Evolutionary conservation across 2,797 vertebrate species (phyloP).

Genomic region (Mus caroli): DNA sequence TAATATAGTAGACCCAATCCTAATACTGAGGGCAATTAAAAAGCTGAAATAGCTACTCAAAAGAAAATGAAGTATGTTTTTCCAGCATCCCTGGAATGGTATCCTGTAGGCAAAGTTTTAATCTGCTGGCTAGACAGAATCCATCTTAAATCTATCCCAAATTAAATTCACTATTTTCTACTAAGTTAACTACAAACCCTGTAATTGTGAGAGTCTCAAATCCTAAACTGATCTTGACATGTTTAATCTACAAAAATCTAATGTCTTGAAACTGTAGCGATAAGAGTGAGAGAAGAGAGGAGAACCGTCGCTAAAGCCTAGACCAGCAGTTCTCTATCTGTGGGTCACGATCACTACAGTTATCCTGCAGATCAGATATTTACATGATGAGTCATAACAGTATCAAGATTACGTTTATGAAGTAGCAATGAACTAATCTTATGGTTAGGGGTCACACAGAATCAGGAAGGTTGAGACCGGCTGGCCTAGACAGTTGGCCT

Average conservation of each 20-base stretch:
- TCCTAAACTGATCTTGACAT: not conserved
- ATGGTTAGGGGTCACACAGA: not conserved
- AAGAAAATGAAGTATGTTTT: slow-evolving; percentile 28
- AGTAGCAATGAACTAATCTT: not conserved
- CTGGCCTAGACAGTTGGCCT: not conserved
- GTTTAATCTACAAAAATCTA: not conserved
- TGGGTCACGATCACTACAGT: not conserved
- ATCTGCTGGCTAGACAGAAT: not conserved
- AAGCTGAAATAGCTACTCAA: slow-evolving; percentile 7
- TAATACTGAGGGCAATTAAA: not conserved
- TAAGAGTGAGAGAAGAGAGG: not conserved
- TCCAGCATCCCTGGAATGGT: not conserved
- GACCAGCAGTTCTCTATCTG: too few species aligned
- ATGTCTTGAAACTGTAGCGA: not conserved
- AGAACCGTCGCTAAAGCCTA: not conserved
- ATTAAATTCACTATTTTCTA: slow-evolving; percentile 21
- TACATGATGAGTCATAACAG: not conserved
- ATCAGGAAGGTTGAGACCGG: not conserved
- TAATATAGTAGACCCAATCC: not conserved
- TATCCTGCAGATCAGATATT: not conserved
- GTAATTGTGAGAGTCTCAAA: not conserved
- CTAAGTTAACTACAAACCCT: not conserved
- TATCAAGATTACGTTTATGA: not conserved
- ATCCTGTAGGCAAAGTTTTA: slow-evolving; percentile 8
- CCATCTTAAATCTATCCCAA: not conserved